Base-by-base conservation (phyloP, 2,113 vertebrate genomes). In the Dicentrarchus labrax region DNA sequence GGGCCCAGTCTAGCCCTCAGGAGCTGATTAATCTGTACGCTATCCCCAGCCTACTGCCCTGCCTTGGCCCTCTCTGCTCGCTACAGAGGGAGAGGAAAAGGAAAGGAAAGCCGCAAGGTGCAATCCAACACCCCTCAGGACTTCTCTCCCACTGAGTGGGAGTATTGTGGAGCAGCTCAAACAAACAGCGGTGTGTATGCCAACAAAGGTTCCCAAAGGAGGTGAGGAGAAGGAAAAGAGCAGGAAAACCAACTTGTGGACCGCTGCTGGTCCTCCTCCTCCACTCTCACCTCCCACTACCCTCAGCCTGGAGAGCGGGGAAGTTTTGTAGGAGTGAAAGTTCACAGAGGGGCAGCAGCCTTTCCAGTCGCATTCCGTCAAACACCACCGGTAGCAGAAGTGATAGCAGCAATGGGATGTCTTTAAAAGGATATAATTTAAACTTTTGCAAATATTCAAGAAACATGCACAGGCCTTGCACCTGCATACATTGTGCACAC, bases 121-220 rank as follows among this genome's bases (percentile, higher is more conserved):
- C 76, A 86, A 91, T 72, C 72, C 81, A 80, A 87, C 86, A 89
- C 88, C 75, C 76, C 43, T 39, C 0, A 88, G 82, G 80, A 78
- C 51, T 69, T 87, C 81, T 70, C 71, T 81, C 66, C 65, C 66
- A 53, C 61, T 89, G 90, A 91, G 88, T 90, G 83, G 84, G 84
- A 89, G 89, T 57, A 80, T 85, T 89, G 83, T 88, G 81, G 78
- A 80, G 74, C 60, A 45, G 54, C 81, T 89, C 83, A 87, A 81
- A 84, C 87, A 86, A 89, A 87, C 88, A 85, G 83, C 48, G 5
- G 65, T 78, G 67, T 87, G 86, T 86, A 77, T 84, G 77, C 85
- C 89, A 92, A 90, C 80, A 91, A 69, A 57, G 80, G 10, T 11
- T 83, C 89, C 86, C 89, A 68, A 15, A 84, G 79, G 89, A 90